Conservation (phyloP, 2,797 vertebrate species). For the Labroides dimidiatus region DNA sequence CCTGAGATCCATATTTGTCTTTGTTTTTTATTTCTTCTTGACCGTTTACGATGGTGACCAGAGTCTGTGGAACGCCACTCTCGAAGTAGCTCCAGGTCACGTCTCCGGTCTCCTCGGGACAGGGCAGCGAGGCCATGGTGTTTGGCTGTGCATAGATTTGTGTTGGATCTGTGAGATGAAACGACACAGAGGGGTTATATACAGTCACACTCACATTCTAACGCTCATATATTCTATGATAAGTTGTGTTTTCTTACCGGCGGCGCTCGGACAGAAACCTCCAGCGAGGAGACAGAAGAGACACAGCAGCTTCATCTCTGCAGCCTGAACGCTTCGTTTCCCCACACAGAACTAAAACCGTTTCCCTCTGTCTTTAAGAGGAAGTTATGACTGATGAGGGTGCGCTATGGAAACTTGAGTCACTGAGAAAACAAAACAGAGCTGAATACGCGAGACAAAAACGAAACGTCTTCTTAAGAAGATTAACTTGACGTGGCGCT, state of each 20-base stretch:
- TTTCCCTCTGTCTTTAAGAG: not conserved
- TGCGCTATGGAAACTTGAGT: too few species aligned
- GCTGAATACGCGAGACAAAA: too few species aligned
- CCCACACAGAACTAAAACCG: fast-evolving
- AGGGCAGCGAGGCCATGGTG: not conserved
- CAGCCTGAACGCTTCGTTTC: not conserved
- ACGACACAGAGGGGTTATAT: not conserved
- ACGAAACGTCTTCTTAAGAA: too few species aligned
- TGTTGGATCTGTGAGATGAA: fast-evolving
- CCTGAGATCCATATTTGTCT: not conserved
- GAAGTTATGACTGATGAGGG: not conserved
- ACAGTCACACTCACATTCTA: too few species aligned
- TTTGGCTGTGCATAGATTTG: fast-evolving
- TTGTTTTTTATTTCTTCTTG: fast-evolving
- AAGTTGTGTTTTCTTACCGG: slow-evolving; percentile 9
- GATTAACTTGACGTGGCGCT: too few species aligned
- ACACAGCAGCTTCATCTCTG: slow-evolving; percentile 27
- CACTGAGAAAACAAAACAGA: too few species aligned
- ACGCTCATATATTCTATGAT: too few species aligned
- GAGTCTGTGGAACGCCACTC: fast-evolving
- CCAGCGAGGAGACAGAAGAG: slow-evolving; percentile 5
- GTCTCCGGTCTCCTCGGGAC: not conserved
- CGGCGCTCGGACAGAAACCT: fast-evolving
- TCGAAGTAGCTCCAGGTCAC: slow-evolving; percentile 3
- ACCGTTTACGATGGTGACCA: not conserved